Percentiles rank a stretch among this genome's conserved stretches.
Evolutionary conservation across 2,888 invertebrate genomes (phyloP).

Genomic region (Melinaea menophilus): DNA sequence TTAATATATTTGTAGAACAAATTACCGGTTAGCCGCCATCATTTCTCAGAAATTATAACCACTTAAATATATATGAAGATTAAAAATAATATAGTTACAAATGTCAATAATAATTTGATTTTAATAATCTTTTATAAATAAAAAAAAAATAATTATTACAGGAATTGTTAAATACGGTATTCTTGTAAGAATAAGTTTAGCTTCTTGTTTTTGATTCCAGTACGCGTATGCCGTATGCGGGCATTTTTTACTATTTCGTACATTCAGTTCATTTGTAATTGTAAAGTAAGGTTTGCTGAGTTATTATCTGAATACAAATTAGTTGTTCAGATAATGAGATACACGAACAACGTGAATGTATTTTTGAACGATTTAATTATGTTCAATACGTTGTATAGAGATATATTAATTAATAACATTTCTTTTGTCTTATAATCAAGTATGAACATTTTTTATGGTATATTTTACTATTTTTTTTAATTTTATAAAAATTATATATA

Average conservation of each 20-base stretch:
- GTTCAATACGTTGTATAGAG: constrained; percentile 6
- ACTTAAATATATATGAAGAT: constrained; percentile 2
- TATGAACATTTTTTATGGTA: no score
- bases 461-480: no score
- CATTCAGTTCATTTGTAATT: constrained; percentile 31
- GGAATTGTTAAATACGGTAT: background rate
- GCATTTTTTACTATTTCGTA: constrained; percentile 11
- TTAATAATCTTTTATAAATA: background rate
- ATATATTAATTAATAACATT: background rate
- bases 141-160: background rate
- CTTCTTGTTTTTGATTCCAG: background rate
- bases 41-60: constrained; percentile 3
- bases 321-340: constrained; percentile 36
- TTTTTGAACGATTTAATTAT: constrained; percentile 25
- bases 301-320: constrained; percentile 48
- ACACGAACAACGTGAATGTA: constrained; percentile 13
- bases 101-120: background rate
- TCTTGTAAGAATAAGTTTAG: no score
- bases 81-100: background rate
- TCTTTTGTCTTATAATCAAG: background rate
- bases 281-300: constrained; percentile 33
- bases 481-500: no score
- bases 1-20: constrained; percentile 7
- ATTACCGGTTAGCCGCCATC: background rate
- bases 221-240: constrained; percentile 10